phyloP scores from a whole-genome alignment of 2,113 vertebrate species.

The Herpetotheres cachinnans region DNA sequence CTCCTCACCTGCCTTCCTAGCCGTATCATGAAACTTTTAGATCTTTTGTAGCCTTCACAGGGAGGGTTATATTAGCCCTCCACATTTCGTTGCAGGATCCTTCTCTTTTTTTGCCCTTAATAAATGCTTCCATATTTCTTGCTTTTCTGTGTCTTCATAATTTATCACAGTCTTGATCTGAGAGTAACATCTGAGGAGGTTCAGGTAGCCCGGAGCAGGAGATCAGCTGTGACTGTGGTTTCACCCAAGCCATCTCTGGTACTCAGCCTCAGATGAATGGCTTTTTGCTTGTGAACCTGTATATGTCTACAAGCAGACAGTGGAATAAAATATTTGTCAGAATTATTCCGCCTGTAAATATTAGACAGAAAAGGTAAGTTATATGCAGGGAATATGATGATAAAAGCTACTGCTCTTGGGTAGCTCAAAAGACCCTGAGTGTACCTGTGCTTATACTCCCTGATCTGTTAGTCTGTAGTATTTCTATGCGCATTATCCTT shows the following conservation, averaged over 20 bases:
- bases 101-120: background rate
- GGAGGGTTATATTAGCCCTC: background rate
- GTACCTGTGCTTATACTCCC: background rate
- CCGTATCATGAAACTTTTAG: background rate
- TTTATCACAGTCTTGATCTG: background rate
- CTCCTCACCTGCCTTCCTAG: background rate
- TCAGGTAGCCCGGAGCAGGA: background rate
- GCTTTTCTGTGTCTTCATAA: background rate
- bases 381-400: background rate
- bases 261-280: background rate
- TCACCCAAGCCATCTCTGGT: background rate
- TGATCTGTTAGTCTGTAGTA: background rate
- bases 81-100: background rate
- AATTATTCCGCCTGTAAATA: background rate
- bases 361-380: background rate
- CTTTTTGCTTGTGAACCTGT: background rate
- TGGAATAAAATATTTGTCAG: background rate
- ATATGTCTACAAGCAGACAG: background rate
- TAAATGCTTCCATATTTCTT: background rate
- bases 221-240: background rate
- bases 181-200: background rate
- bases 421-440: background rate
- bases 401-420: background rate
- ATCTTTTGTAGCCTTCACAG: background rate
- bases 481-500: background rate